Conservation (phyloP, 2,113 vertebrate species). For the Vidua chalybeata region DNA sequence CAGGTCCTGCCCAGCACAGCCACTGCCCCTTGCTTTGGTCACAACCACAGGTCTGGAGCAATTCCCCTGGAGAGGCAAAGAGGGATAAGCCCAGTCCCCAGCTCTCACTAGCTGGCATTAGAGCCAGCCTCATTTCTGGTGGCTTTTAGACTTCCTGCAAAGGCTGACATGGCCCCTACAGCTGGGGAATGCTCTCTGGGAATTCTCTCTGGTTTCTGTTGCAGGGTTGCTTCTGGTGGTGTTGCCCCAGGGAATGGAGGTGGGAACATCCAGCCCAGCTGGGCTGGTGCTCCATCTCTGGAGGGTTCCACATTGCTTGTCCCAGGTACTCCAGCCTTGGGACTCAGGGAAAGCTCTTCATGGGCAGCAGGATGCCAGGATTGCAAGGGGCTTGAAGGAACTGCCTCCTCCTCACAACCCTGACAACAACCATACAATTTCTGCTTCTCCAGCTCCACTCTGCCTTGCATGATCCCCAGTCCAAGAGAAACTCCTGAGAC, state of each 20-base stretch:
- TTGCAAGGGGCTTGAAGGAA: background rate
- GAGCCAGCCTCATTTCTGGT: background rate
- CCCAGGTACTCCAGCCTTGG: background rate
- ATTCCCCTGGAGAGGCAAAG: background rate
- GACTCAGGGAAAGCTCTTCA: accelerated
- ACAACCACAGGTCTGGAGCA: background rate
- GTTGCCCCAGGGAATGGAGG: background rate
- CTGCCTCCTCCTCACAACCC: background rate
- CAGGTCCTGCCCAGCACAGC: background rate
- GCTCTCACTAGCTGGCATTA: background rate
- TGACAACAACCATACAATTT: background rate
- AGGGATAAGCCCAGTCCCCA: background rate
- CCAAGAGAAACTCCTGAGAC: background rate
- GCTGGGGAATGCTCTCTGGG: background rate
- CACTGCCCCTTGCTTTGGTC: background rate
- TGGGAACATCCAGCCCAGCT: background rate
- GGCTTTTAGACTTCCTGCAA: background rate
- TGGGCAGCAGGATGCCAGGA: background rate
- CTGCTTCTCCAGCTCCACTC: background rate
- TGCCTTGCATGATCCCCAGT: background rate
- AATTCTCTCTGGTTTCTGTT: background rate
- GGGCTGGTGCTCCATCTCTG: background rate
- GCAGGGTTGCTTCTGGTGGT: accelerated
- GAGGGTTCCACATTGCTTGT: background rate
- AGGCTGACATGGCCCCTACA: background rate